Evolutionary conservation across 2,113 vertebrate species (phyloP).

Genomic region (Vulpes ferrilata): DNA sequence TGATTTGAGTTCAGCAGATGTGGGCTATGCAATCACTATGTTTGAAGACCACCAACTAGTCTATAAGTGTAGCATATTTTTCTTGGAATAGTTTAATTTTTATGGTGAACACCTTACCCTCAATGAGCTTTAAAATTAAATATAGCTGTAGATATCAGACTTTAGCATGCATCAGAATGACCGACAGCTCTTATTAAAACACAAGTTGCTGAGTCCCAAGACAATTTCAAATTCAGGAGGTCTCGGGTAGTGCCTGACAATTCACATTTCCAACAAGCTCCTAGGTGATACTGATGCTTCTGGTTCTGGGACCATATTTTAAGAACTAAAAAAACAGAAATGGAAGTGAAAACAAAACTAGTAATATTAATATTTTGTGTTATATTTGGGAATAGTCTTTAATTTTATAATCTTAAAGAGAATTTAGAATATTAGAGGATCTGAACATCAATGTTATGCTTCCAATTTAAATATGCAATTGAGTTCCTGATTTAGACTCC

Average conservation of each 20-base stretch:
- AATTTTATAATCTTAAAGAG: not conserved
- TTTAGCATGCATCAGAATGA: not conserved
- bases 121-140: not conserved
- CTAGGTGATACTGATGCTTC: not conserved
- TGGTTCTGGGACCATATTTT: not conserved
- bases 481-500: slow-evolving; percentile 13
- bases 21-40: not conserved
- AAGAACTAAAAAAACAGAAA: not conserved
- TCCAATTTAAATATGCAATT: not conserved
- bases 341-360: not conserved
- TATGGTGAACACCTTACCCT: not conserved
- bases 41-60: not conserved
- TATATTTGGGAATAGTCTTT: not conserved
- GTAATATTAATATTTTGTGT: not conserved
- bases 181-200: not conserved
- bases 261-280: not conserved
- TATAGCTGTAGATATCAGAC: not conserved
- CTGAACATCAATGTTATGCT: not conserved
- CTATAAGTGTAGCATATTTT: not conserved
- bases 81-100: not conserved
- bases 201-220: not conserved
- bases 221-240: not conserved
- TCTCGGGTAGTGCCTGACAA: not conserved
- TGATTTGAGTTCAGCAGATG: not conserved
- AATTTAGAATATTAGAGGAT: not conserved